A percentile compares a stretch with the other conserved stretches of the same genome.
phyloP scores from a whole-genome alignment of 2,113 vertebrate genomes.

The Zapus hudsonius region DNA sequence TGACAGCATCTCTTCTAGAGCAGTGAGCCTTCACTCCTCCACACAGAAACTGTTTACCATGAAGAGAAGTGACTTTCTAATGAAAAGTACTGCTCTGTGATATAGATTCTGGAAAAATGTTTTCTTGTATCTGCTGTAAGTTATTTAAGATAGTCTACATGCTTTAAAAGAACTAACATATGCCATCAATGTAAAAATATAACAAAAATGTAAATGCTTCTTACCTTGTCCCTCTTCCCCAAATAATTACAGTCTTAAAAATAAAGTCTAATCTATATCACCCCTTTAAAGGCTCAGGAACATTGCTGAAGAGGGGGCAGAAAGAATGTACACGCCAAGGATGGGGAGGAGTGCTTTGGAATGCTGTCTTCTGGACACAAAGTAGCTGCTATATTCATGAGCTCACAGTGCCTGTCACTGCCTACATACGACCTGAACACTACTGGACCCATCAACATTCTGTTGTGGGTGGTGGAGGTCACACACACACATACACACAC shows the following conservation, averaged over 20 bases:
- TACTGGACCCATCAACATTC: too few species aligned
- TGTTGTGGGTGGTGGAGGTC: too few species aligned
- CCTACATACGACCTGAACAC: too few species aligned
- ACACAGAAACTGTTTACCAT: background rate
- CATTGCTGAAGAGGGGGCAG: too few species aligned
- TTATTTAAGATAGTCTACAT: conserved; percentile 19
- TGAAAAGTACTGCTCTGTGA: background rate
- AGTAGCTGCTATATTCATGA: too few species aligned
- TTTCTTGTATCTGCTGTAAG: conserved; percentile 9
- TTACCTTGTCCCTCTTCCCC: background rate
- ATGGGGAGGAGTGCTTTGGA: too few species aligned
- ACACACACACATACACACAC: too few species aligned
- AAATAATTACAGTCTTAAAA: conserved; percentile 42
- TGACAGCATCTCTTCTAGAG: background rate
- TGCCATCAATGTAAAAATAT: conserved; percentile 27
- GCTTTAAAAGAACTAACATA: conserved; percentile 55
- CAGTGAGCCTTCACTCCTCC: background rate
- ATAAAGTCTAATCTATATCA: background rate
- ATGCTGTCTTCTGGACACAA: too few species aligned
- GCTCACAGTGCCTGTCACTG: too few species aligned
- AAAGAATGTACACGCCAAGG: too few species aligned
- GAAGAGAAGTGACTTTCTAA: background rate
- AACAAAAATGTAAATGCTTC: conserved; percentile 7
- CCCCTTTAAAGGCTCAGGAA: too few species aligned
- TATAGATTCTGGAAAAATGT: background rate